Base-by-base conservation (phyloP, 1,140 invertebrate genomes). In the Drosophila littoralis region DNA sequence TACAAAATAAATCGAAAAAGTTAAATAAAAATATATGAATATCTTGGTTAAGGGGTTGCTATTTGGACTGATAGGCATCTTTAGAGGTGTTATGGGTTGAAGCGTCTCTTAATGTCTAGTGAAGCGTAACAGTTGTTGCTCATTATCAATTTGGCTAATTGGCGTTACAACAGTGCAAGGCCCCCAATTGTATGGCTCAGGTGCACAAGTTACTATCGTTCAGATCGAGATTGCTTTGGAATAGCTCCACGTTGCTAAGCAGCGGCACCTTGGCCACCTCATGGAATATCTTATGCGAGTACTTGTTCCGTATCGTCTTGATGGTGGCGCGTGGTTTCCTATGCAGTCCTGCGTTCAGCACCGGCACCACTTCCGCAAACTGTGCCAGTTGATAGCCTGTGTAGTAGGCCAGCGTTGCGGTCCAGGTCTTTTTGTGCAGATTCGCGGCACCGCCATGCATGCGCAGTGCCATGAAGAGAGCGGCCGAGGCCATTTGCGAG, bases 271-370 rank as follows among this genome's bases (percentile, higher is more conserved):
- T 96, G 64, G 96, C 96, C 63, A 96, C 96, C 93, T 97, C 96
- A 82, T 96, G 97, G 93, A 98, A 98, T 88, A 98, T 97, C 88
- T 96, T 96, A 92, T 99, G 98, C 35, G 97, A 98, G 92, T 99
- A 99, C 93, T 99, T 99, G 90, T 96, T 97, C 52, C 95, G 93
- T 71, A 99, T 96, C 45, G 98, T 98, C 91, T 96, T 95, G 50
- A 98, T 93, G 64, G 96, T 94, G 50, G 95, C 94, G 83, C 96
- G 96, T 10, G 95, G 95, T 77, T 95, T 96, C 72, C 95, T 94
- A 82, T 96, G 95, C 2, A 99, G 93, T 59, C 96, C 95, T 40
- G 94, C 94, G 93, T 99, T 98, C 35, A 99, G 93, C 38, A 94
- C 86, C 28, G 95, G 83, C 22, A 96, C 95, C 15, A 98, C 93